Evolutionary conservation across 2,113 vertebrate genomes (phyloP).

Genomic region (Pterocles gutturalis): DNA sequence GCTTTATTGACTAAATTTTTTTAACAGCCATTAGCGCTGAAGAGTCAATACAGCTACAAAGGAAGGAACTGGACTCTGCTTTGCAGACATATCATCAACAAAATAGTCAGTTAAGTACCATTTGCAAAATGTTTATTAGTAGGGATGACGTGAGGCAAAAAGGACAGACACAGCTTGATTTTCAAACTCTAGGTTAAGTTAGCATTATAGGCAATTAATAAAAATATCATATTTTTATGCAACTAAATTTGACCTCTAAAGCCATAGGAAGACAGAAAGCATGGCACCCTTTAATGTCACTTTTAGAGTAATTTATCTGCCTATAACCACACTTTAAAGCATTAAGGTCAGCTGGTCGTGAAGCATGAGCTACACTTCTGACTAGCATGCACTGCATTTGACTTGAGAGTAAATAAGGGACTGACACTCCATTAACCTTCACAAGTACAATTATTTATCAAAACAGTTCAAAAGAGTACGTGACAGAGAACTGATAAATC

Average conservation of each 20-base stretch:
- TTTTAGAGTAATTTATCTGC: constrained; percentile 64
- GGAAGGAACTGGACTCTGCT: background rate
- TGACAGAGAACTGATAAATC: constrained; percentile 29
- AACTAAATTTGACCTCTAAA: constrained; percentile 51
- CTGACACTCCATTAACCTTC: constrained; percentile 73
- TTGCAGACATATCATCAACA: constrained; percentile 7
- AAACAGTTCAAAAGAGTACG: constrained; percentile 60
- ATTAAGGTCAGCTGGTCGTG: constrained; percentile 46
- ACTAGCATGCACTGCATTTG: constrained; percentile 48
- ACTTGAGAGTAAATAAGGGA: constrained; percentile 66
- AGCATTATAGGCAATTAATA: constrained; percentile 57
- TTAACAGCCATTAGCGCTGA: background rate
- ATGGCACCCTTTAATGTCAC: constrained; percentile 43
- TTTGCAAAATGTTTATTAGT: background rate
- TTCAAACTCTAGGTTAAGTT: constrained; percentile 42
- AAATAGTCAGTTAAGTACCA: constrained; percentile 5
- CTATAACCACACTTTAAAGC: constrained; percentile 69
- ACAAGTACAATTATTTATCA: constrained; percentile 74
- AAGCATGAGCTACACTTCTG: constrained; percentile 61
- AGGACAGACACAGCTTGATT: background rate
- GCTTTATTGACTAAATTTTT: background rate
- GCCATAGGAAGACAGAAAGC: constrained; percentile 41
- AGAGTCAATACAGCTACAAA: background rate
- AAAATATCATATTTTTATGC: constrained; percentile 54
- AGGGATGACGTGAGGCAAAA: background rate